Evolutionary conservation across 2,888 invertebrate genomes (phyloP), one percentile per base, ranked within the genome.

Genomic region (Dendrolimus houi): DNA sequence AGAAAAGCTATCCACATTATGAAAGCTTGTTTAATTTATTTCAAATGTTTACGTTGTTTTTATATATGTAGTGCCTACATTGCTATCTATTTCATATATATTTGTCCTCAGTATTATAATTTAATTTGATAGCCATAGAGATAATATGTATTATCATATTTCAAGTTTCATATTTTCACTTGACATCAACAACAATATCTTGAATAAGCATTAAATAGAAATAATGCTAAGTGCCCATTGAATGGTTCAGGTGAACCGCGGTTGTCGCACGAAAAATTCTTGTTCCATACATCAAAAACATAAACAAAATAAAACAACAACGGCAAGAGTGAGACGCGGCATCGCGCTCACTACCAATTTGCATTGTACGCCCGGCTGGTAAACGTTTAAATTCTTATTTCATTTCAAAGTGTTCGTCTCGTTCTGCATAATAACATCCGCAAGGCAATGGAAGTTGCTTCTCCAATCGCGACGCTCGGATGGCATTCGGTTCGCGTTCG

Each of bases 341-440:
- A 77, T 74, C 77, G 77, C 71, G 80, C 81, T 79, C 84, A 81
- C 84, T 81, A 86, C 87, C 85, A 88, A 88, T 87, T 86, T 87
- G 86, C 86, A 87, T 86, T 87, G 85, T 87, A 79, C 79, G 79
- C 74, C 75, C 71, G 73, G 80, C 85, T 85, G 77, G 83, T 81
- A 83, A 88, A 85, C 88, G 88, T 87, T 88, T 83, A 85, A 86
- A 87, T 86, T 88, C 86, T 87, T 87, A 86, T 83, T 86, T 81
- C 72, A 74, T 84, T 85, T 79, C 83, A 79, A 85, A 83, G 81
- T 83, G 85, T 85, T 80, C 84, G 84, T 86, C 84, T 82, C 86
- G 83, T 87, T 88, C 87, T 85, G 88, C 88, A 87, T 88, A 87
- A 87, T 84, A 85, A 86, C 86, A 85, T 87, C 87, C 87, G 86